These are phyloP conservation scores for Limenitis arthemis DNA, from an alignment of 2,888 invertebrate genomes.

Conservation along the genomic window DNA sequence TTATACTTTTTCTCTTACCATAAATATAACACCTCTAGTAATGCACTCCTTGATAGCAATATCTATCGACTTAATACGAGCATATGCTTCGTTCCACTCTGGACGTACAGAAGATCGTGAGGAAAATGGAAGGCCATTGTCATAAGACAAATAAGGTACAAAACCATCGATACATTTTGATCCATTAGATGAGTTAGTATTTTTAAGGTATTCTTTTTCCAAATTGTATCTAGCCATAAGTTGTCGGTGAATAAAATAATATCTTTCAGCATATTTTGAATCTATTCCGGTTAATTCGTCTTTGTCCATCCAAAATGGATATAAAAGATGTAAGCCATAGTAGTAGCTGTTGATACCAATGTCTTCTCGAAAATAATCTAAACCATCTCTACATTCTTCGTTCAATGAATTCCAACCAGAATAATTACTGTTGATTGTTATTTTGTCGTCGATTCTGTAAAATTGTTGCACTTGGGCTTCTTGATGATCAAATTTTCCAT, in stretches of 20 bases:
- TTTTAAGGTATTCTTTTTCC: constrained; percentile 44
- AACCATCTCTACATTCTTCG: constrained; percentile 58
- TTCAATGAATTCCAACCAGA: constrained; percentile 66
- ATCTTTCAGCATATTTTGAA: constrained; percentile 51
- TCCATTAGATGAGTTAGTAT: constrained; percentile 22
- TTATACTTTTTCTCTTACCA: constrained; percentile 37
- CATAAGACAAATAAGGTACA: constrained; percentile 48
- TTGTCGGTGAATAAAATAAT: constrained; percentile 53
- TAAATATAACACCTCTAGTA: constrained; percentile 47
- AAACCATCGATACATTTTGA: constrained; percentile 37
- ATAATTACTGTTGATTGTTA: constrained; percentile 53
- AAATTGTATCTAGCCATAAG: constrained; percentile 47
- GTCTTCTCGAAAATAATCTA: constrained; percentile 77
- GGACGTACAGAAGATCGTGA: constrained; percentile 37
- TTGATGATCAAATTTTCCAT: constrained; percentile 31
- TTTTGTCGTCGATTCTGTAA: constrained; percentile 32
- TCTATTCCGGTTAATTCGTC: constrained; percentile 51
- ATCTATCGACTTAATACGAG: constrained; percentile 46
- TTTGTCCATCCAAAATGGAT: constrained; percentile 73
- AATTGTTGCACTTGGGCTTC: constrained; percentile 40
- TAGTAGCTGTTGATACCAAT: constrained; percentile 73
- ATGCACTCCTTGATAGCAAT: constrained; percentile 56
- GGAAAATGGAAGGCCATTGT: constrained; percentile 57
- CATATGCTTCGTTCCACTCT: constrained; percentile 39
- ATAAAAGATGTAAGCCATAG: constrained; percentile 67